Conservation (phyloP, 2,888 invertebrate genomes). For the Aquatica leii region DNA sequence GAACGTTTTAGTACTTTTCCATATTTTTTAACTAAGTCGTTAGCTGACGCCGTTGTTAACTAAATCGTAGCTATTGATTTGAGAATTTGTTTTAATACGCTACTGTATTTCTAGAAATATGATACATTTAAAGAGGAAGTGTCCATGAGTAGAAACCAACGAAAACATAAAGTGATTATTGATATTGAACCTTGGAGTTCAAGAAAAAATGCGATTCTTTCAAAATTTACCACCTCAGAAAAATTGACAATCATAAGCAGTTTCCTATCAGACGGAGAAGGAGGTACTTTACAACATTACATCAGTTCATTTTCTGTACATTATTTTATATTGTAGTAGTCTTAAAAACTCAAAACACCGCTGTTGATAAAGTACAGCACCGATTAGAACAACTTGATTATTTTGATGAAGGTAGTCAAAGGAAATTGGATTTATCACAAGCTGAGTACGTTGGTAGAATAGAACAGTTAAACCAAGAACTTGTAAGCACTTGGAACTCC, state of each 20-base stretch:
- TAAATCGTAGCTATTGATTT: too few species aligned
- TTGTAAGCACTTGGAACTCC: slow-evolving; percentile 90
- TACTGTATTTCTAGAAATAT: neutral
- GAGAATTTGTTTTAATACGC: too few species aligned
- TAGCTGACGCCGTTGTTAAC: too few species aligned
- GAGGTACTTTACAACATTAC: slow-evolving; percentile 69
- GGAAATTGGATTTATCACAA: slow-evolving; percentile 89
- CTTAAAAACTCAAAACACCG: slow-evolving; percentile 81
- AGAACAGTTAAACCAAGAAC: slow-evolving; percentile 89
- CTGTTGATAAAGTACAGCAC: slow-evolving; percentile 88
- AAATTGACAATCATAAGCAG: slow-evolving; percentile 91
- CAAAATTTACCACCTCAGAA: slow-evolving; percentile 92
- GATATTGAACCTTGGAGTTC: slow-evolving; percentile 79
- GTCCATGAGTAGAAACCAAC: slow-evolving; percentile 47
- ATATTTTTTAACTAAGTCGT: too few species aligned
- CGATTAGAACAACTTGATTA: slow-evolving; percentile 94
- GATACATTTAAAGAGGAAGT: slow-evolving; percentile 5
- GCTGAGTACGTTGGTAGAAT: slow-evolving; percentile 86
- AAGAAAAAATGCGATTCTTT: slow-evolving; percentile 80
- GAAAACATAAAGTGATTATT: slow-evolving; percentile 49
- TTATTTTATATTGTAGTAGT: slow-evolving; percentile 63
- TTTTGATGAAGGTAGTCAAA: slow-evolving; percentile 88
- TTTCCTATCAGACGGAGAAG: slow-evolving; percentile 82
- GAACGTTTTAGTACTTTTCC: too few species aligned
- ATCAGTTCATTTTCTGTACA: neutral